A percentile compares a stretch with the other conserved stretches of the same genome.
phyloP scores from a whole-genome alignment of 2,113 vertebrate species.

The Amblyornis subalaris region DNA sequence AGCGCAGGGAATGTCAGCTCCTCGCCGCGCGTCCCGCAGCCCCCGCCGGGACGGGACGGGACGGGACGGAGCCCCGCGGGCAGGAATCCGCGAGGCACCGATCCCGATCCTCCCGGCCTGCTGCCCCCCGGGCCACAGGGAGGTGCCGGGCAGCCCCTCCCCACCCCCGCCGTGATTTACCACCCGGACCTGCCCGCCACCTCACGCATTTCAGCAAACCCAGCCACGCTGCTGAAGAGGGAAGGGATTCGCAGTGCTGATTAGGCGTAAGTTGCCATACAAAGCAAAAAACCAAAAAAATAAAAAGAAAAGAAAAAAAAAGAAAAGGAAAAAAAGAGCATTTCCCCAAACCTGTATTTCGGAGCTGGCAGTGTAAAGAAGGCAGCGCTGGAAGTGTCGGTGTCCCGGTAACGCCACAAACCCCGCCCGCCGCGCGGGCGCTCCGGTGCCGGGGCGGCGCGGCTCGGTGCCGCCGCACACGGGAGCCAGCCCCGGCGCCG shows the following conservation, averaged over 20 bases:
- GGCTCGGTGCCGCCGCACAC: too few relatives aligned
- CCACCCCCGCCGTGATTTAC: too few relatives aligned
- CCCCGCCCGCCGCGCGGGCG: not conserved
- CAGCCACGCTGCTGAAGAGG: rapidly evolving
- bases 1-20: not conserved
- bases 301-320: too few relatives aligned
- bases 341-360: not conserved
- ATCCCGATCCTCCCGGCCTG: too few relatives aligned
- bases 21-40: too few relatives aligned
- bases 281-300: not conserved
- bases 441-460: not conserved
- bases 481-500: too few relatives aligned
- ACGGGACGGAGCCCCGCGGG: too few relatives aligned
- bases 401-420: too few relatives aligned
- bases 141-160: too few relatives aligned
- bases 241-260: rapidly evolving
- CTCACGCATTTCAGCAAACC: rapidly evolving
- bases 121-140: too few relatives aligned
- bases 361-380: not conserved
- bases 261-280: rapidly evolving
- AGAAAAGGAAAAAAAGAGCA: too few relatives aligned
- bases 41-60: not conserved
- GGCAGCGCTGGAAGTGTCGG: not conserved
- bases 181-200: not conserved
- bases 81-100: not conserved